Conservation (phyloP, 2,888 invertebrate genomes). For the Pterostichus niger region DNA sequence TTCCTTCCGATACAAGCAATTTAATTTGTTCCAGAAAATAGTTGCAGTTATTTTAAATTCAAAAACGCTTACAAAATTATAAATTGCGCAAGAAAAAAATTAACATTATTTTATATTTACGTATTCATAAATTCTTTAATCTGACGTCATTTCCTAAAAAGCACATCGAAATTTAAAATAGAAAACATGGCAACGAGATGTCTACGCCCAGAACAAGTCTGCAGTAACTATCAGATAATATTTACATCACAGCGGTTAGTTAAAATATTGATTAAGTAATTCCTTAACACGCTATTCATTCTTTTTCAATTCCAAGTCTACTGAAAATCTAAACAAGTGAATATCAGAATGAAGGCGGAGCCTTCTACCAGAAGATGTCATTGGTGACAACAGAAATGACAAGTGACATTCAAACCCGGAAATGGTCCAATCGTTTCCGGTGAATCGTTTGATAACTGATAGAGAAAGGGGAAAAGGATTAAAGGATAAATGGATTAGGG, state of each 20-base stretch:
- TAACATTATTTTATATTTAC: too few relatives aligned
- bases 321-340: background rate
- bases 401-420: conserved; percentile 57
- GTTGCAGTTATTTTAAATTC: conserved; percentile 2
- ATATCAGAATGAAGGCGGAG: conserved; percentile 24
- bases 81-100: background rate
- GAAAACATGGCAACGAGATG: background rate
- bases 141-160: conserved; percentile 6
- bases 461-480: conserved; percentile 26
- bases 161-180: conserved; percentile 26
- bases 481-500: conserved; percentile 14
- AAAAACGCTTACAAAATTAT: background rate
- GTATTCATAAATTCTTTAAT: background rate
- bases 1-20: conserved; percentile 45
- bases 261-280: background rate
- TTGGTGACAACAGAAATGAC: conserved; percentile 54
- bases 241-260: background rate
- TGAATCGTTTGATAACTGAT: conserved; percentile 23
- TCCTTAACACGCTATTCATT: conserved; percentile 20
- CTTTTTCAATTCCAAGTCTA: background rate
- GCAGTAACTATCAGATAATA: conserved; percentile 9
- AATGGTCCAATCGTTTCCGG: conserved; percentile 56
- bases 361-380: background rate
- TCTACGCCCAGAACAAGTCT: conserved; percentile 4
- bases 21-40: conserved; percentile 35